Evolutionary conservation across 2,888 invertebrate species (phyloP).

Genomic region (Agrochola litura): DNA sequence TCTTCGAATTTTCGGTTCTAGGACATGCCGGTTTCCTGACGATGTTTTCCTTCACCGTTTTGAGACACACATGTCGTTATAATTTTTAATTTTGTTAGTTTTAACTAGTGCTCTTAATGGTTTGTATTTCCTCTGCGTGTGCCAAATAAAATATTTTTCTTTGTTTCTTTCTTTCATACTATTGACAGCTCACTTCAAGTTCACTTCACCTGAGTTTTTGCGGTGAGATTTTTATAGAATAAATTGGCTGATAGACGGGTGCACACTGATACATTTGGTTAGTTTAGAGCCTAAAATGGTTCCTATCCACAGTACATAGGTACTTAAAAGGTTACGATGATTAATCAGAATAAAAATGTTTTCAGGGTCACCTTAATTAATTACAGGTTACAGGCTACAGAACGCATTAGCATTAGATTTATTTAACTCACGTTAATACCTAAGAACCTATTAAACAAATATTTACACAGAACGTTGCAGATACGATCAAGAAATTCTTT

Average conservation of each 20-base stretch:
- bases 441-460: constrained; percentile 53
- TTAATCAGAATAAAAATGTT: background rate
- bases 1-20: too few relatives aligned
- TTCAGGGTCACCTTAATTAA: constrained; percentile 18
- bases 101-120: too few relatives aligned
- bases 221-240: background rate
- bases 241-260: background rate
- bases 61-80: too few relatives aligned
- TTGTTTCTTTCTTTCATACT: too few relatives aligned
- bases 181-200: background rate
- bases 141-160: too few relatives aligned
- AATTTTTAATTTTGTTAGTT: too few relatives aligned
- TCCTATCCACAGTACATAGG: background rate
- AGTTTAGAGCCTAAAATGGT: background rate
- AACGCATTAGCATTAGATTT: constrained; percentile 22
- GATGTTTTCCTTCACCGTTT: too few relatives aligned
- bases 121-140: too few relatives aligned
- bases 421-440: constrained; percentile 33
- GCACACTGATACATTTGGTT: background rate
- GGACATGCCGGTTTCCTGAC: too few relatives aligned
- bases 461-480: constrained; percentile 57
- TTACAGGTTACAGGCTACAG: constrained; percentile 20
- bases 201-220: background rate
- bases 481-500: constrained; percentile 59
- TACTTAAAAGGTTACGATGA: background rate